Conservation (phyloP, 2,113 vertebrate species). For the Steatornis caripensis region DNA sequence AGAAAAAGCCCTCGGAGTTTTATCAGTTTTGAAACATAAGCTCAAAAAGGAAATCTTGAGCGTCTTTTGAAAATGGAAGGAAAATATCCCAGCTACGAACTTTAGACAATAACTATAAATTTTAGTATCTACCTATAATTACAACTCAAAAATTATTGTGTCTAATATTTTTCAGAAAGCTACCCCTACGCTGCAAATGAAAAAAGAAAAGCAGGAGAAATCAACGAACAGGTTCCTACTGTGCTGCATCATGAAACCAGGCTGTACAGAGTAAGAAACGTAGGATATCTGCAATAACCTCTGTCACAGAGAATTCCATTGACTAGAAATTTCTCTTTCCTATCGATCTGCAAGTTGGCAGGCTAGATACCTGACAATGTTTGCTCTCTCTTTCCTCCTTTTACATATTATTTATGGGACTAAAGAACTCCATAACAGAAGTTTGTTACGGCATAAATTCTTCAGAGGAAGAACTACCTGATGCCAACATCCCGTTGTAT, state of each 20-base stretch:
- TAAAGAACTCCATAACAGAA: neutral
- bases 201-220: neutral
- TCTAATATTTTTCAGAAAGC: neutral
- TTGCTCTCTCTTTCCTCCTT: neutral
- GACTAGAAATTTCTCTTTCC: neutral
- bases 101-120: neutral
- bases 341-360: neutral
- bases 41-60: neutral
- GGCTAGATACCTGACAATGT: neutral
- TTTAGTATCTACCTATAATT: neutral
- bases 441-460: neutral
- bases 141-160: neutral
- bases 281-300: neutral
- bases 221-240: neutral
- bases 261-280: neutral
- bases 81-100: neutral
- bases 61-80: neutral
- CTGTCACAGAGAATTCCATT: neutral
- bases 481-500: neutral
- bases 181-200: accelerated
- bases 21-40: neutral
- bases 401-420: neutral
- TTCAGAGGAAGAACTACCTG: neutral
- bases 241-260: neutral
- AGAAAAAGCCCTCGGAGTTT: neutral